Base-by-base conservation (phyloP, 2,113 vertebrate species). In the Nibea coibor region DNA sequence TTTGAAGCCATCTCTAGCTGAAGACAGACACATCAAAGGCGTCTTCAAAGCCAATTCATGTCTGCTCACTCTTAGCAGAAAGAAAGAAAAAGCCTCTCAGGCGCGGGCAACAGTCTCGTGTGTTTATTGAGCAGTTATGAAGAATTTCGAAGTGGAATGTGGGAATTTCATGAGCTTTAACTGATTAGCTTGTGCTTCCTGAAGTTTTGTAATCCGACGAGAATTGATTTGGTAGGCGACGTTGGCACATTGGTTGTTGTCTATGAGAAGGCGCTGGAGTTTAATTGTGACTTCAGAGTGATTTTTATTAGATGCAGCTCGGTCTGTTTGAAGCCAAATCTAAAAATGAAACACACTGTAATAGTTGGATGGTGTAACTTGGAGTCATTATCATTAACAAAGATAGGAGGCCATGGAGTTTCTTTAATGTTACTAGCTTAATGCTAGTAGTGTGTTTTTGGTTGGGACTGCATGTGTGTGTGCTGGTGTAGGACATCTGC, bases 11-110 rank as follows among this genome's bases (percentile, higher is more conserved):
- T 81, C 72, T 84, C 19, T 3, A 10, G 50, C 67, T 51, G 57
- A 65, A 81, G 69, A 87, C 72, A 0, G 63, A 68, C 24, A 57
- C 77, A 82, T 90, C 74, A 89, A 87, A 89, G 68, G 42, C 12
- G 1, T 67, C 39, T 83, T 64, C 56, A 75, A 67, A 81, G 80
- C 31, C 31, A 57, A 2, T 57, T 77, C 61, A 57, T 66, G n/a
- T 78, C 56, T 51, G 22, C 31, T 59, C 9, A 24, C 48, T 61
- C 17, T 26, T 59, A 51, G 8, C 35, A 39, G 35, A 47, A 81
- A 72, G 10, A 81, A 72, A 7, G 70, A 47, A 64, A 56, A 68
- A 65, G 16, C 15, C 31, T 66, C 31, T 11, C 22, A 31, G 24
- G 11, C 62, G 42, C n/a, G 12, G 28, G 6, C 16, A 26, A 1